Conservation (phyloP, 2,888 invertebrate species). For the Pteria penguin region DNA sequence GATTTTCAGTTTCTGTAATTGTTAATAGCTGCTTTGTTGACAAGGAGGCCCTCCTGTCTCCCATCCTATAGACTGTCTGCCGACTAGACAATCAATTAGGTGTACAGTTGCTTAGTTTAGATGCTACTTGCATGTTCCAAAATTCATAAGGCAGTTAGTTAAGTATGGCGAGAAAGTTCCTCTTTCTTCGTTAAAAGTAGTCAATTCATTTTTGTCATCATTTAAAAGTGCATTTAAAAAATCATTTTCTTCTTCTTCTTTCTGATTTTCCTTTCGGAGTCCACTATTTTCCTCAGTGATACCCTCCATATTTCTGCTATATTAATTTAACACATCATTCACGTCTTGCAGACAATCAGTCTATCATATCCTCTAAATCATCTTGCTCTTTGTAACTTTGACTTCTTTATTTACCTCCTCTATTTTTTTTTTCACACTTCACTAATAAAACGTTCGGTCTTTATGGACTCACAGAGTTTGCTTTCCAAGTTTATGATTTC, state of each 20-base stretch:
- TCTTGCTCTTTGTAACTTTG: background rate
- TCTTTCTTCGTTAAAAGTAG: background rate
- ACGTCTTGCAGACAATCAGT: background rate
- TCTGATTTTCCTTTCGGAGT: background rate
- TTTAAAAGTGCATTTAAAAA: too few species aligned
- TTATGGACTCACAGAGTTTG: too few species aligned
- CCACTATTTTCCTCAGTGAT: background rate
- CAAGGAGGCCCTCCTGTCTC: too few species aligned
- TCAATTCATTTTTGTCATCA: too few species aligned
- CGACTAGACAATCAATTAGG: slow-evolving; percentile 18
- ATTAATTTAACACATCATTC: too few species aligned
- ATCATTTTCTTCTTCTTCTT: background rate
- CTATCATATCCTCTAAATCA: background rate
- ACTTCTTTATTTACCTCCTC: background rate
- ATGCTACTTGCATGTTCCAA: background rate
- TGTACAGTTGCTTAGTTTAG: background rate
- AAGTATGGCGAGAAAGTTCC: background rate
- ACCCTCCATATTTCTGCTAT: too few species aligned
- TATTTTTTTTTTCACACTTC: background rate
- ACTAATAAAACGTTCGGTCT: too few species aligned
- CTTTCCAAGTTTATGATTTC: background rate
- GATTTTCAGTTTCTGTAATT: background rate
- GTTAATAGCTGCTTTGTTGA: background rate
- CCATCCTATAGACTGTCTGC: too few species aligned
- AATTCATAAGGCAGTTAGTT: background rate